phyloP scores from a whole-genome alignment of 2,113 vertebrate species.

The Psittacus erithacus region DNA sequence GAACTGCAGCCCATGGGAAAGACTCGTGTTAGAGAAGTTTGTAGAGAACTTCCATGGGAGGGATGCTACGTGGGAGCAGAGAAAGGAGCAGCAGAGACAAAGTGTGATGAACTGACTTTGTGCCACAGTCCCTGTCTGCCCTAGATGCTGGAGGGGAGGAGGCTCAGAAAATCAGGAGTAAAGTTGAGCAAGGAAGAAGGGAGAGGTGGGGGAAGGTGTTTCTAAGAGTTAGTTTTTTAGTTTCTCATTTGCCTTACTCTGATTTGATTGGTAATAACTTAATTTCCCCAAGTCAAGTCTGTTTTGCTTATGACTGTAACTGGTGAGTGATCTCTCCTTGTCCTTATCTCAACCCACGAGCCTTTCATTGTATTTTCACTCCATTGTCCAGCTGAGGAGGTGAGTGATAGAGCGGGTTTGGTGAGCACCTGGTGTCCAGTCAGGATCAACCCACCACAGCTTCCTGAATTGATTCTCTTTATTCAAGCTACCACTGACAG shows the following conservation, averaged over 20 bases:
- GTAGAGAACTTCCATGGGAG: neutral
- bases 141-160: neutral
- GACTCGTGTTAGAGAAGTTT: neutral
- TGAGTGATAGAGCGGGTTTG: neutral
- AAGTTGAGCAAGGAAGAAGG: neutral
- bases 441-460: neutral
- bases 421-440: neutral
- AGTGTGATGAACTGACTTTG: neutral
- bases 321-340: neutral
- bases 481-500: slow-evolving; percentile 33
- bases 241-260: neutral
- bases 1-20: neutral
- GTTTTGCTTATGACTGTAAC: neutral
- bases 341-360: neutral
- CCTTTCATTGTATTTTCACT: neutral
- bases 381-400: neutral
- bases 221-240: neutral
- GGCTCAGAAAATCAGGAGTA: neutral
- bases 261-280: neutral
- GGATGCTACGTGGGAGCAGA: neutral
- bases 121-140: neutral
- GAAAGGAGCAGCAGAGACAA: neutral
- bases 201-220: neutral
- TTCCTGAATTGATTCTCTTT: slow-evolving; percentile 62
- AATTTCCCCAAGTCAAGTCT: neutral